Evolutionary conservation across 2,797 vertebrate species (phyloP).

Genomic region (Xenopus petersii): DNA sequence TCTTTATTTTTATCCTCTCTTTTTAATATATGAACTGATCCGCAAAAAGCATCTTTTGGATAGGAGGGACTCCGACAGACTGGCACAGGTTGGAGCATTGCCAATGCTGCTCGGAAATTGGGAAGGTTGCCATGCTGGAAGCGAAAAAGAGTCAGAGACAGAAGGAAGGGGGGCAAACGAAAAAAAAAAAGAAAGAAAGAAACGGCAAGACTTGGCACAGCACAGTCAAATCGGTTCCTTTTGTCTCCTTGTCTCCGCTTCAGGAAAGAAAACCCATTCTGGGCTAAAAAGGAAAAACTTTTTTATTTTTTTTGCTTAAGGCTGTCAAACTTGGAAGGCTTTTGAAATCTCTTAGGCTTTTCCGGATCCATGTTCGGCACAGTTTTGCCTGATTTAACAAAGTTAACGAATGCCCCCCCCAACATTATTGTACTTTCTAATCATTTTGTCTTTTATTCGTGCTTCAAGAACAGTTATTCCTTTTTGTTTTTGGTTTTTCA

Average conservation of each 20-base stretch:
- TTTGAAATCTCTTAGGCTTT: constrained; percentile 65
- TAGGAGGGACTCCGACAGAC: constrained; percentile 74
- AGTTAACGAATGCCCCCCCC: constrained; percentile 25
- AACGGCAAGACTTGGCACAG: constrained; percentile 83
- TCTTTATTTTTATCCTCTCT: constrained; percentile 16
- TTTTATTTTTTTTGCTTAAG: constrained; percentile 41
- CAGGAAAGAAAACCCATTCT: constrained; percentile 71
- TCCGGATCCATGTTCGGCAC: constrained; percentile 56
- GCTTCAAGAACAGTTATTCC: background rate
- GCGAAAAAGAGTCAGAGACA: constrained; percentile 65
- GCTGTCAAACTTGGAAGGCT: constrained; percentile 70
- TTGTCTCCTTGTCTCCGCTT: constrained; percentile 82
- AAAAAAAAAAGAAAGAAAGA: constrained; percentile 58
- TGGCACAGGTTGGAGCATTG: constrained; percentile 78
- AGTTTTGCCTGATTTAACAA: constrained; percentile 45
- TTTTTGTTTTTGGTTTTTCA: background rate
- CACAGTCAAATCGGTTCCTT: constrained; percentile 80
- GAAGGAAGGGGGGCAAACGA: constrained; percentile 61
- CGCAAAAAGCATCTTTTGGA: constrained; percentile 72
- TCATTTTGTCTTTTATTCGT: background rate
- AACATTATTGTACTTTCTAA: constrained; percentile 25
- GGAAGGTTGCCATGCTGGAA: constrained; percentile 84
- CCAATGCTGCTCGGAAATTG: constrained; percentile 80
- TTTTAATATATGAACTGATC: constrained; percentile 72
- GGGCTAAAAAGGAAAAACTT: constrained; percentile 67